phyloP scores from a whole-genome alignment of 2,797 vertebrate species.

The Capromys pilorides region DNA sequence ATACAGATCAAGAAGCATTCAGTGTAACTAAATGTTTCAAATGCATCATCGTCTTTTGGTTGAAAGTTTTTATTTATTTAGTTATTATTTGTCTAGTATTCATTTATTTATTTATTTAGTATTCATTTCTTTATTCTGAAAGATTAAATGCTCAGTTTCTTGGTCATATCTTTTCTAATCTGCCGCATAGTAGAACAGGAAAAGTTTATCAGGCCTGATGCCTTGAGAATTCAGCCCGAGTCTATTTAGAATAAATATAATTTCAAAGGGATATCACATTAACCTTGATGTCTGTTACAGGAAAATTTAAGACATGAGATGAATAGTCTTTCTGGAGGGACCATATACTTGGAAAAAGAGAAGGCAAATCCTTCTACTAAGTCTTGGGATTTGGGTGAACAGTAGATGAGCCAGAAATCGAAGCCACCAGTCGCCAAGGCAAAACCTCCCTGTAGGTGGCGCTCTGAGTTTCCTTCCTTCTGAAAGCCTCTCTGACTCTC shows the following conservation, averaged over 20 bases:
- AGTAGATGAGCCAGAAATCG: not conserved
- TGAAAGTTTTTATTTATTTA: too few species aligned
- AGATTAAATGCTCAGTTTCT: not conserved
- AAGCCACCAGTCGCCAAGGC: not conserved
- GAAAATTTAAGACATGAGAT: not conserved
- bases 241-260: conserved; percentile 42
- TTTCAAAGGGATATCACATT: not conserved
- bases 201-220: not conserved
- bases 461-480: not conserved
- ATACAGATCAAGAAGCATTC: not conserved
- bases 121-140: not conserved
- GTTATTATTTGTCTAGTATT: too few species aligned
- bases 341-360: not conserved
- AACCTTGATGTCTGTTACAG: not conserved
- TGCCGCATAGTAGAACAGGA: not conserved
- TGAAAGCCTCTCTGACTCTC: not conserved
- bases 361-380: not conserved
- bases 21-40: not conserved
- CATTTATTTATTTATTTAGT: too few species aligned
- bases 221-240: not conserved
- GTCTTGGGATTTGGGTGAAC: not conserved
- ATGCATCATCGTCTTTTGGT: not conserved
- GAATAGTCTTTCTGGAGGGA: not conserved
- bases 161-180: not conserved
- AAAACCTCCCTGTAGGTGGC: not conserved